These are phyloP conservation scores for Anomalospiza imberbis DNA, from an alignment of 2,797 vertebrate genomes.

Conservation along the genomic window DNA sequence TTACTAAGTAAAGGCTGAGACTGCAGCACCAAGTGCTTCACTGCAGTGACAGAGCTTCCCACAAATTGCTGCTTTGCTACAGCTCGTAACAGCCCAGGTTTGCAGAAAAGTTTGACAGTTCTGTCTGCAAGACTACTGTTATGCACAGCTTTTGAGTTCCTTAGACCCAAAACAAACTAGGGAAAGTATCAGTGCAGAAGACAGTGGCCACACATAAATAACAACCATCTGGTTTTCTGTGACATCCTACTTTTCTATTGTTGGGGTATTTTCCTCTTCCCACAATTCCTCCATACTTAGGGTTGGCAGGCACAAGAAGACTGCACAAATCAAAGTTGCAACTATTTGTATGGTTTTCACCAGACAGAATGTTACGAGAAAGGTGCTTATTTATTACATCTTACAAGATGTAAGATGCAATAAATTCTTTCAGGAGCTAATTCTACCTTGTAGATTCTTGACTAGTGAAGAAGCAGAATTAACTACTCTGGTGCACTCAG, in stretches of 20 bases:
- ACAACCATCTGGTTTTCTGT: not conserved
- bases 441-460: not conserved
- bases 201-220: not conserved
- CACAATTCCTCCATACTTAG: not conserved
- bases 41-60: not conserved
- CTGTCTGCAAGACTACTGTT: not conserved
- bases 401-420: not conserved
- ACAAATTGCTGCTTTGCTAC: not conserved
- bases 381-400: not conserved
- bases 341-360: not conserved
- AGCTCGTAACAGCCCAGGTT: not conserved
- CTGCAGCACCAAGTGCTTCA: not conserved
- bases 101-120: not conserved
- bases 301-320: not conserved
- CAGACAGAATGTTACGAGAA: not conserved
- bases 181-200: not conserved
- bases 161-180: not conserved
- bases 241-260: not conserved
- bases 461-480: not conserved
- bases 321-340: not conserved
- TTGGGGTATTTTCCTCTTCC: not conserved
- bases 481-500: not conserved
- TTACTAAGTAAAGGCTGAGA: not conserved
- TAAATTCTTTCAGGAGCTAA: not conserved
- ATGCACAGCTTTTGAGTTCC: not conserved